Base-by-base conservation (phyloP, 2,888 invertebrate genomes). In the Troilus luridus region DNA sequence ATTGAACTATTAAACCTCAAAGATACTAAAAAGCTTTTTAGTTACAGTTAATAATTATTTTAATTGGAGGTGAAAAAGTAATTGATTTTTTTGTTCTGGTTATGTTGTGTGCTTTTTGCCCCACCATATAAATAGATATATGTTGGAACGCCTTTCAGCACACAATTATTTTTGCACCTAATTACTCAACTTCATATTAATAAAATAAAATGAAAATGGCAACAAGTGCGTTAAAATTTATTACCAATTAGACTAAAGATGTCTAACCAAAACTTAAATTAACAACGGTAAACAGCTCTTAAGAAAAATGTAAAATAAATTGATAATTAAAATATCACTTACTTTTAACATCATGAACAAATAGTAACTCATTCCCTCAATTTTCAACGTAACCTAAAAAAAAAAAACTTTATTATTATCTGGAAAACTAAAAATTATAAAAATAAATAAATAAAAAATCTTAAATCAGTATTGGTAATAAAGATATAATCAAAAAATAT, bases 121-220 rank as follows among this genome's bases (percentile, higher is more conserved):
- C 88, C 60, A 24, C 11, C 88, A 58, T 59, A 60, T 88, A 59
- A 88, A 88, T 12, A 88, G 60, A 27, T 88, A 27, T n/a, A 58
- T 59, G 88, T 60, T 11, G 88, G 88, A 88, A 88, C 88, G 88
- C 88, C 88, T 88, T n/a, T 59, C 11, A 88, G 58, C 58, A 60
- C 88, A 60, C 54, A 60, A 58, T 88, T 58, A n/a, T 17, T 27
- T 88, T 59, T 27, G 58, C 56, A 56, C 59, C 14, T 6, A 60
- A n/a, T 24, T 67, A 67, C 67, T 67, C 67, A 67, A 67, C 67
- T 67, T 67, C 67, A 67, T 24, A 67, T 24, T 24, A 6, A 67
- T 3, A 67, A 67, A 14, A 67, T 67, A 24, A 67, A 67, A 67
- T 67, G 67, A 67, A 67, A 67, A 67, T 14, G 67, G 67, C 24